Conservation (phyloP, 1,140 invertebrate genomes). For the Ceratina japonica region DNA sequence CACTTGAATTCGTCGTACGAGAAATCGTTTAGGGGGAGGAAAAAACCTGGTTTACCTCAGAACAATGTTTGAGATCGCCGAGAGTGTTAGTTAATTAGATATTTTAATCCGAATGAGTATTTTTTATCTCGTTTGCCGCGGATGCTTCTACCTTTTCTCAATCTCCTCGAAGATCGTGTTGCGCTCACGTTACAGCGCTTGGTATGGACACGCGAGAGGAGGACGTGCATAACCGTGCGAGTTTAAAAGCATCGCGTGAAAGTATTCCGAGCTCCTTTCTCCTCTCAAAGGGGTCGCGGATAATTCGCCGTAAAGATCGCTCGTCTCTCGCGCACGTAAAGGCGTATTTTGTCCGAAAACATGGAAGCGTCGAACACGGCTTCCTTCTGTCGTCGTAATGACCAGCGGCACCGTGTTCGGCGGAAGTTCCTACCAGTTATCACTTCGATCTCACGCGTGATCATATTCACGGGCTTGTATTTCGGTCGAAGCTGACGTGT, state of each 20-base stretch:
- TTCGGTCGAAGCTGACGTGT: not conserved
- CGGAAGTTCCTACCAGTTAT: not conserved
- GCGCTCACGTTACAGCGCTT: constrained; percentile 5
- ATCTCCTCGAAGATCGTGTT: not conserved
- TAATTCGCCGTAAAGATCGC: not conserved
- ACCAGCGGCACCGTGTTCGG: not conserved
- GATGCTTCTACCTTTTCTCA: not conserved
- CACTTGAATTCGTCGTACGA: no score
- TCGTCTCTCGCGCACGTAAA: not conserved
- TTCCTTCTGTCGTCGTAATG: not conserved
- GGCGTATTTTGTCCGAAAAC: not conserved
- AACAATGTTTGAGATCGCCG: no score
- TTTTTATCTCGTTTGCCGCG: no score
- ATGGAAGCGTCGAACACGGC: constrained; percentile 4
- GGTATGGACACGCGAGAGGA: not conserved
- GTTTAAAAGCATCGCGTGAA: constrained; percentile 33
- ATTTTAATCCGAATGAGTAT: not conserved
- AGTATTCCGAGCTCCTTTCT: constrained; percentile 38
- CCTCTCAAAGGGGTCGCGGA: not conserved
- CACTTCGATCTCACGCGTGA: constrained; percentile 23
- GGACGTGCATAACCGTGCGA: not conserved
- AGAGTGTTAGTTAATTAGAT: no score
- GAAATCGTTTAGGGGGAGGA: no score
- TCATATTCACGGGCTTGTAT: constrained; percentile 1
- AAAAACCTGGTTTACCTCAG: no score